phyloP scores from a whole-genome alignment of 2,888 invertebrate genomes.

The Perizoma flavofasciatum region DNA sequence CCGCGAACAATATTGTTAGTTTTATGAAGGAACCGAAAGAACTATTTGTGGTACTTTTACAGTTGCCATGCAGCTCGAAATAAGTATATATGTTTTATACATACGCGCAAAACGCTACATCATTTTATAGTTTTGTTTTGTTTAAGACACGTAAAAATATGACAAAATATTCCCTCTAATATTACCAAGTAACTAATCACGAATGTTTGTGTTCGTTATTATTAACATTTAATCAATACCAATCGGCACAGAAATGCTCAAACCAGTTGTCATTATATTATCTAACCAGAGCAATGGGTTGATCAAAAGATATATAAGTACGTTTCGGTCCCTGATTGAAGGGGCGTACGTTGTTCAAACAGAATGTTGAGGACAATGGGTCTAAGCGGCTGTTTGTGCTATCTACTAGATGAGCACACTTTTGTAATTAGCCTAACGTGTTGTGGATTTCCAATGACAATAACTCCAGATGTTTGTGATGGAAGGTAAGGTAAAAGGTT shows the following conservation, averaged over 20 bases:
- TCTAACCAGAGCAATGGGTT: constrained; percentile 50
- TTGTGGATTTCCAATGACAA: constrained; percentile 35
- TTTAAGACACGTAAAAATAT: no score
- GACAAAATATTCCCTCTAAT: no score
- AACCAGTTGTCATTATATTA: constrained; percentile 49
- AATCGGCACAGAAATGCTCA: constrained; percentile 19
- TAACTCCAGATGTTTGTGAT: constrained; percentile 16
- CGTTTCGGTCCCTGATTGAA: constrained; percentile 61
- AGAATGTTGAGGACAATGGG: constrained; percentile 66
- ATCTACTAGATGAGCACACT: constrained; percentile 54
- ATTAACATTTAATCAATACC: constrained; percentile 14
- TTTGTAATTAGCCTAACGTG: constrained; percentile 63
- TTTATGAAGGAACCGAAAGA: constrained; percentile 74
- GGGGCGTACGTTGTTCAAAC: constrained; percentile 63
- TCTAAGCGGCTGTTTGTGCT: constrained; percentile 64
- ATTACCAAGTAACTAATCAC: no score
- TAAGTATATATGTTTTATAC: constrained; percentile 14
- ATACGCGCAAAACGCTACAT: constrained; percentile 11
- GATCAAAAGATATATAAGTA: constrained; percentile 52
- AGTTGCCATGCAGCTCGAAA: constrained; percentile 38
- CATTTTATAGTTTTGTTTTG: constrained; percentile 6
- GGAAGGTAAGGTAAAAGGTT: no score
- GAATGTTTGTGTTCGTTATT: neutral
- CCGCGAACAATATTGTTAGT: constrained; percentile 80
- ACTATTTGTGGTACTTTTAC: constrained; percentile 69